Base-by-base conservation (phyloP, 2,888 invertebrate genomes). In the Thecophora atra region DNA sequence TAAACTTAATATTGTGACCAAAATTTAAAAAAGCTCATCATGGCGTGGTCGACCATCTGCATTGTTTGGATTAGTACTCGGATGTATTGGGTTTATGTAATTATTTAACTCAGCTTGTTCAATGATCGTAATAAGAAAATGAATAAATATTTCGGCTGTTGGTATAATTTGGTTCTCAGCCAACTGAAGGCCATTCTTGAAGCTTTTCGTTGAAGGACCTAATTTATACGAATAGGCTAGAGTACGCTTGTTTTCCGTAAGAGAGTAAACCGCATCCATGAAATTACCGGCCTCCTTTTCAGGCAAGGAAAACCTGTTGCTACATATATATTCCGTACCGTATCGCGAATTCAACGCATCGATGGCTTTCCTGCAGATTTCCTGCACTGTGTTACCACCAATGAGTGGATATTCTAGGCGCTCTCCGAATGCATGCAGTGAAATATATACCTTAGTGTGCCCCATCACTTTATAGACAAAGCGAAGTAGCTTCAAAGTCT, bases 371-470 rank as follows among this genome's bases (percentile, higher is more conserved):
- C 79, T 72, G 51, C 77, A 84, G 30, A 85, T 79, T 88, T 87
- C 81, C 89, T 81, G 68, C n/a, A 88, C 15, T 86, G 83, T 72
- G 88, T 88, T 73, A n/a, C n/a, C n/a, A 90, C 78, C 90, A 83
- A 0, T 89, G 92, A 90, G 91, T 0, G 94, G 93, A 71, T 91
- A 83, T 67, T 93, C 83, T 28, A 94, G 82, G 42, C 91, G 86
- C 79, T 94, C 93, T 0, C 92, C 91, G 78, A 89, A 94, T 0
- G 94, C 92, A 82, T 95, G 94, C 81, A 94, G 90, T 0, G 91
- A 89, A 2, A 94, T 82, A 81, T 93, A 94, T 51, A 91, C 84
- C 52, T 89, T 88, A 19, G 91, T 86, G 63, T 88, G 83, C n/a
- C 87, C 83, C 17, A 87, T 83, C 2, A 24, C 4, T 3, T 7